phyloP scores from a whole-genome alignment of 2,797 vertebrate species.

The Bryconaethiops microstoma region DNA sequence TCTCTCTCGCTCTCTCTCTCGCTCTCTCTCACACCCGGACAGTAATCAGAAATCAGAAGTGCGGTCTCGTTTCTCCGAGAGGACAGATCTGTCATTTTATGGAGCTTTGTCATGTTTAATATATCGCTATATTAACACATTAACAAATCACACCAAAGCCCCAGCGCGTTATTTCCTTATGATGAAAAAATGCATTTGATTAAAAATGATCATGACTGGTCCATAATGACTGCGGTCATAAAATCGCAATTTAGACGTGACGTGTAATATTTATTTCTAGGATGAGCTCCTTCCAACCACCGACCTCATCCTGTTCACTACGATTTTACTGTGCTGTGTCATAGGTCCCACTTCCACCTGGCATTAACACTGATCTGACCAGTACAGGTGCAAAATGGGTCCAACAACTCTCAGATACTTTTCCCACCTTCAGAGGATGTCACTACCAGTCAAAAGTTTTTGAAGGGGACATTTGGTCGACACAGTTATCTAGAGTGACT shows the following conservation, averaged over 20 bases:
- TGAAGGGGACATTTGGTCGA: no score
- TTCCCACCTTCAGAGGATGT: no score
- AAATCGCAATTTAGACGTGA: not conserved
- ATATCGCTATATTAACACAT: not conserved
- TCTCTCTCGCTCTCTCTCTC: conserved; percentile 61
- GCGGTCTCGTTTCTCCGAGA: conserved; percentile 58
- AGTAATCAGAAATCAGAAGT: conserved; percentile 68
- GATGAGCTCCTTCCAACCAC: no score
- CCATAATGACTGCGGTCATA: not conserved
- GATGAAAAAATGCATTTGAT: conserved; percentile 30
- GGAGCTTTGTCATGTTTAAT: not conserved
- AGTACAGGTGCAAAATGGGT: no score
- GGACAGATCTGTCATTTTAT: conserved; percentile 13
- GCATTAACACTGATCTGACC: no score
- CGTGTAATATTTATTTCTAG: no score
- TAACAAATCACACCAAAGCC: conserved; percentile 2
- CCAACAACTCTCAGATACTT: no score
- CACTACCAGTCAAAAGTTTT: no score
- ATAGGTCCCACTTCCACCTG: no score
- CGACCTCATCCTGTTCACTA: no score
- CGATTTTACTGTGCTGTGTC: no score
- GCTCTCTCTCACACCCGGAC: conserved; percentile 58
- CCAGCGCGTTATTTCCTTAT: conserved; percentile 23
- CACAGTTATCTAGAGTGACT: no score
- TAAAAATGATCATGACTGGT: conserved; percentile 7